These are phyloP conservation scores for Tribolium castaneum DNA, from an alignment of 1,140 invertebrate genomes.

Conservation along the genomic window DNA sequence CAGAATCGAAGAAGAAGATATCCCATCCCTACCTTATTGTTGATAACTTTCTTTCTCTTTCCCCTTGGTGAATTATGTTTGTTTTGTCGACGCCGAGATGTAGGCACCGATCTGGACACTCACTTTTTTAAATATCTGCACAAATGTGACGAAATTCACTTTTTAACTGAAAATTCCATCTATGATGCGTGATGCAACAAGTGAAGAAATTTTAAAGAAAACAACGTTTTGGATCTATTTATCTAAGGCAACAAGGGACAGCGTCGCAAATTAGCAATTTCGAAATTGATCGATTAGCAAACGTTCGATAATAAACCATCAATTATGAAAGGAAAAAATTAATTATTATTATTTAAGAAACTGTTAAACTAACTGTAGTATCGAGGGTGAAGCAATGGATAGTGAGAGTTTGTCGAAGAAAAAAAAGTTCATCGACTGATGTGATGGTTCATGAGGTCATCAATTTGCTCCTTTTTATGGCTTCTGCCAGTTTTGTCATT, in stretches of 20 bases:
- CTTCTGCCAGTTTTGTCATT: neutral
- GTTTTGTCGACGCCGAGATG: neutral
- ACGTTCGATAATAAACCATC: neutral
- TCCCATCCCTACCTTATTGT: conserved; percentile 10
- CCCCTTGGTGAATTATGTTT: conserved; percentile 24
- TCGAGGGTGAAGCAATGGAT: conserved; percentile 16
- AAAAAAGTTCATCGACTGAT: conserved; percentile 8
- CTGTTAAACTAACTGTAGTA: neutral
- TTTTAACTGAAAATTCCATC: no score
- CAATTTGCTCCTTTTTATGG: neutral
- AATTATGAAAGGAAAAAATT: conserved; percentile 20
- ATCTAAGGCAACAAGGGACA: no score
- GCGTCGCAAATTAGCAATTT: neutral
- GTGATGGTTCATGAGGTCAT: conserved; percentile 8
- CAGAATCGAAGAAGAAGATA: conserved; percentile 17
- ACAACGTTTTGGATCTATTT: no score
- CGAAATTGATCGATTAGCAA: conserved; percentile 18
- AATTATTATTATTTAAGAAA: neutral
- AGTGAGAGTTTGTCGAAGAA: conserved; percentile 4
- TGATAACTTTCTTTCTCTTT: conserved; percentile 36
- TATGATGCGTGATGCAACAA: neutral
- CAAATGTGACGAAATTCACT: conserved; percentile 6
- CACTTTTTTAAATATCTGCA: conserved; percentile 21
- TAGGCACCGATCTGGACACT: neutral
- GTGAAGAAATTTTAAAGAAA: neutral